Base-by-base conservation (phyloP, 2,113 vertebrate genomes). In the Labeo rohita region DNA sequence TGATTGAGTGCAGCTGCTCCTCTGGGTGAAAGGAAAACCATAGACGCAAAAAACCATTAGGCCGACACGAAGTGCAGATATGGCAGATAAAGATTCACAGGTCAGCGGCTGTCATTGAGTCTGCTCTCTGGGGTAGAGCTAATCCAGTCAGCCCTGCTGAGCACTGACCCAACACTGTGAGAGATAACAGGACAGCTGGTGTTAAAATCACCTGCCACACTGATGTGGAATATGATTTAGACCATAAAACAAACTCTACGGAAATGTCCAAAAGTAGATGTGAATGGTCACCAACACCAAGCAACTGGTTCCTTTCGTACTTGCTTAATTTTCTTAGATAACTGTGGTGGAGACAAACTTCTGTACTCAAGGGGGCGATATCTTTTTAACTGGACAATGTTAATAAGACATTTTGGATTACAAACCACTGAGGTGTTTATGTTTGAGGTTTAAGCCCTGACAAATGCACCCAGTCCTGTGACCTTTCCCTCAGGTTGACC, bases 1-100 rank as follows among this genome's bases (percentile, higher is more conserved):
- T 78, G 84, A 88, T 85, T 84, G 85, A 86, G 50, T 70, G 76
- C 82, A 85, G 85, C 87, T 86, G 85, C 82, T 63, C 63, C 21
- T 36, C 72, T 49, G 78, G 84, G 79, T 59, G 79, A 76, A 81
- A 73, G 63, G 83, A 83, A 85, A 36, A 49, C 43, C 39, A 18
- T 74, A 61, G 74, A 85, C 7, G 54, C 85, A 85, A 49, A 78
- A 68, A 78, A 36, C 52, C 86, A 80, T 87, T 83, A 87, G 83
- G 77, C 34, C 21, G 11, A 77, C 83, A 75, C 4, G 39, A 68
- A 59, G 47, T 8, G 47, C 70, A 63, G 84, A 80, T 75, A 78
- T 43, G 61, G 73, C 75, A 74, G 84, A 77, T 77, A 85, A 49
- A 66, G 70, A 73, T 80, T 83, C 83, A 87, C 23, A 83, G 88